Evolutionary conservation across 2,888 invertebrate species (phyloP).

Genomic region (Nymphalis c-album): DNA sequence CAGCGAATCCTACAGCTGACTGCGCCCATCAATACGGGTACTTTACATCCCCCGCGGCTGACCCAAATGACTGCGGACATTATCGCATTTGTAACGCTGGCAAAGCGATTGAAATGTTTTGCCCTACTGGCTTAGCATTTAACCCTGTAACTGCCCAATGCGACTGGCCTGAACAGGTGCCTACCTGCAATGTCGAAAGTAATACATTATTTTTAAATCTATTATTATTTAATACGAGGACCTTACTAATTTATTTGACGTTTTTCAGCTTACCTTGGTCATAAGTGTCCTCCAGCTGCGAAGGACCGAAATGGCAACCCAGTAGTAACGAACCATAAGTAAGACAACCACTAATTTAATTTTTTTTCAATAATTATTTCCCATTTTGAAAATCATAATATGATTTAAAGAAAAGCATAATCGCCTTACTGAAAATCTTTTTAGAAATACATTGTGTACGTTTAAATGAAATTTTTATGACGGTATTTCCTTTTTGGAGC

Average conservation of each 20-base stretch:
- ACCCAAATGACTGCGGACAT: conserved; percentile 82
- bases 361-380: not conserved
- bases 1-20: conserved; percentile 84
- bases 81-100: conserved; percentile 90
- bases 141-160: conserved; percentile 85
- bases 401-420: no score
- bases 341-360: conserved; percentile 33
- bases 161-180: conserved; percentile 91
- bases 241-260: not conserved
- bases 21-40: conserved; percentile 91
- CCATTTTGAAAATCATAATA: not conserved
- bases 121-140: conserved; percentile 89
- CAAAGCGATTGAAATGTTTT: conserved; percentile 79
- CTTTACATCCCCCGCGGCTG: conserved; percentile 71
- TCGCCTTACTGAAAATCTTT: no score
- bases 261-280: conserved; percentile 58
- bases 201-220: not conserved
- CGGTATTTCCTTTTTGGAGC: no score
- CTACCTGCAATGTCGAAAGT: conserved; percentile 84
- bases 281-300: conserved; percentile 56
- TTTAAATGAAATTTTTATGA: no score
- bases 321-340: conserved; percentile 55
- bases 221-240: not conserved
- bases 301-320: conserved; percentile 47
- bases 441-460: no score